Percentiles rank a stretch among this genome's conserved stretches.
These are phyloP conservation scores for Nothobranchius furzeri DNA, from an alignment of 2,113 vertebrate species.

Conservation along the genomic window DNA sequence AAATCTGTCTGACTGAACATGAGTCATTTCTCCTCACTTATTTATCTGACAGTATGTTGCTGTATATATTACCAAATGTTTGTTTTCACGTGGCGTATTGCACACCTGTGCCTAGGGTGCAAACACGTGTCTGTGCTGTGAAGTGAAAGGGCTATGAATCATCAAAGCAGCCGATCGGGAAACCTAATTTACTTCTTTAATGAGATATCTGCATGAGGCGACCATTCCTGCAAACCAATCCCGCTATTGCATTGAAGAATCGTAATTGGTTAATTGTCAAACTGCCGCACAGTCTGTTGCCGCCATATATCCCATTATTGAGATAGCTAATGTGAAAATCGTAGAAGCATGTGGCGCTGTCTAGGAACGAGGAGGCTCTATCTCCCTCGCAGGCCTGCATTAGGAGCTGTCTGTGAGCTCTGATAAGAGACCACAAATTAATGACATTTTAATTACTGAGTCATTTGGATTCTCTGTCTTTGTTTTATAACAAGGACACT, in stretches of 20 bases:
- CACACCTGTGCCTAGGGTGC: conserved; percentile 1
- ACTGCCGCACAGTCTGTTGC: conserved; percentile 33
- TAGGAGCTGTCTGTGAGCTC: conserved; percentile 67
- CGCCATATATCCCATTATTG: conserved; percentile 56
- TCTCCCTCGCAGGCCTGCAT: conserved; percentile 59
- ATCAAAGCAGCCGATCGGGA: conserved; percentile 54
- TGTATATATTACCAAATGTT: conserved; percentile 9
- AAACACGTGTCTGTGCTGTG: conserved; percentile 7
- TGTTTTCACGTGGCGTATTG: conserved; percentile 8
- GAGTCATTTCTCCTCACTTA: not conserved
- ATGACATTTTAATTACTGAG: conserved; percentile 75
- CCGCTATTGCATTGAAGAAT: conserved; percentile 55
- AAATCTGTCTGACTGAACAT: conserved; percentile 31
- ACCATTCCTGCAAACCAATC: conserved; percentile 52
- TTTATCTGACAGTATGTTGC: conserved; percentile 24
- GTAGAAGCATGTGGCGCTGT: conserved; percentile 41
- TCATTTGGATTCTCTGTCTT: conserved; percentile 61
- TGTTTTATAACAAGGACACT: conserved; percentile 59
- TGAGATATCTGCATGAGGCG: conserved; percentile 59
- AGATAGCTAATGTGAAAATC: conserved; percentile 53
- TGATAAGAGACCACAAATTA: conserved; percentile 71
- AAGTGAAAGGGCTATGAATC: conserved; percentile 41
- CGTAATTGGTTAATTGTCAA: conserved; percentile 71
- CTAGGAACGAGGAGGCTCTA: conserved; percentile 34
- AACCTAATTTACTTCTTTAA: conserved; percentile 71